phyloP scores from a whole-genome alignment of 2,888 invertebrate species.

The Tubulanus polymorphus region DNA sequence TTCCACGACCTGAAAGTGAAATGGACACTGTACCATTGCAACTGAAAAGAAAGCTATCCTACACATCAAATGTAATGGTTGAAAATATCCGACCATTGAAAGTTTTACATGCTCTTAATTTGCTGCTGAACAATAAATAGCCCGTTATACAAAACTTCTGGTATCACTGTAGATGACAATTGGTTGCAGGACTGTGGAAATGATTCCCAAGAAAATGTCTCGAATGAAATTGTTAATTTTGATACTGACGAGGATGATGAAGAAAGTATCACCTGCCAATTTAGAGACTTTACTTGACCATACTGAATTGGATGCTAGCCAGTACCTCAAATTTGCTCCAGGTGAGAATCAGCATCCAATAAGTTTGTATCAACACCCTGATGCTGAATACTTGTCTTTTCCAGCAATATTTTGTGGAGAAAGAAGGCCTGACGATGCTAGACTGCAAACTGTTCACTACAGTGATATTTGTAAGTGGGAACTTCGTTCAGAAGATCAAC shows the following conservation, averaged over 20 bases:
- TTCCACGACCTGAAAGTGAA: conserved; percentile 3
- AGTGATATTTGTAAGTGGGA: background rate
- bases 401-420: conserved; percentile 10
- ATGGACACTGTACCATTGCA: background rate
- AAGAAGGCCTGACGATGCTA: background rate
- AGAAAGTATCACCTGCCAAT: background rate
- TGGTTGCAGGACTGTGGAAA: background rate
- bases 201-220: background rate
- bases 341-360: conserved; percentile 5
- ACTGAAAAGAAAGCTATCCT: conserved; percentile 2
- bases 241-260: background rate
- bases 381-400: conserved; percentile 13
- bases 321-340: conserved; percentile 6
- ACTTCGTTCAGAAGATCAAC: background rate
- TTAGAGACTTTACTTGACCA: background rate
- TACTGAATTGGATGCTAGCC: background rate
- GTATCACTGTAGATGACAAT: background rate
- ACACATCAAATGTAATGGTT: background rate
- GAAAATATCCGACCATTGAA: conserved; percentile 3
- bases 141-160: background rate
- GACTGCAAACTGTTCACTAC: background rate
- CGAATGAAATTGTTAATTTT: background rate
- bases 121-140: background rate
- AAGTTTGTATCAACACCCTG: background rate
- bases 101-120: background rate